phyloP scores from a whole-genome alignment of 2,797 vertebrate species.

The Gymnothorax javanicus region DNA sequence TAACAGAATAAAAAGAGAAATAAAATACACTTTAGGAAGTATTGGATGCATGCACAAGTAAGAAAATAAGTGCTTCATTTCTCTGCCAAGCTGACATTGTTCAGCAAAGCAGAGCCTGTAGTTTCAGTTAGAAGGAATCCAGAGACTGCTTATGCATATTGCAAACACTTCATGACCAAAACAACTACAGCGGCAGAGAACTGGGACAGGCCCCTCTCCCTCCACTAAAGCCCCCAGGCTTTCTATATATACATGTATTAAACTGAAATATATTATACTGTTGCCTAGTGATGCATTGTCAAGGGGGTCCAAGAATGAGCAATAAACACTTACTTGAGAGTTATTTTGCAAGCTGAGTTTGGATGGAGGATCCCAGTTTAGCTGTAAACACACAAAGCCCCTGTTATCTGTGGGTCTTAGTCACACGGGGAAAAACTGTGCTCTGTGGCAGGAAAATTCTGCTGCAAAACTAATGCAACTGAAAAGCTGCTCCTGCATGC shows the following conservation, averaged over 20 bases:
- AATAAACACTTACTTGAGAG: constrained; percentile 7
- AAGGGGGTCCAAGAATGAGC: constrained; percentile 2
- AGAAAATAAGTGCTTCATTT: not conserved
- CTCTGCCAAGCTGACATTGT: not conserved
- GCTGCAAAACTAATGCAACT: not conserved
- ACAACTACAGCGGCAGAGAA: not conserved
- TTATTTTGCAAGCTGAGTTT: not conserved
- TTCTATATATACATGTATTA: constrained; percentile 1
- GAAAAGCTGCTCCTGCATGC: not conserved
- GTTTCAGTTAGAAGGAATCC: not conserved
- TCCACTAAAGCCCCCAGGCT: not conserved
- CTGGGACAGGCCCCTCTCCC: not conserved
- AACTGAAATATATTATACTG: constrained; percentile 9
- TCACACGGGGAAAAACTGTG: not conserved
- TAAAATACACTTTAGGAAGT: not conserved
- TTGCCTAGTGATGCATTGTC: not conserved
- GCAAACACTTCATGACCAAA: constrained; percentile 13
- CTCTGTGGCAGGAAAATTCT: not conserved
- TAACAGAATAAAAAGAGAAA: not conserved
- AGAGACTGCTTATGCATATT: not conserved
- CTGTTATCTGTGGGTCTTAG: constrained; percentile 2
- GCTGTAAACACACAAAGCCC: constrained; percentile 15
- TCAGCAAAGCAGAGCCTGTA: not conserved
- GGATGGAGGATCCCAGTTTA: not conserved
- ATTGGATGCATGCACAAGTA: not conserved